Base-by-base conservation (phyloP, 1,140 invertebrate species). In the Drosophila sulfurigaster region DNA sequence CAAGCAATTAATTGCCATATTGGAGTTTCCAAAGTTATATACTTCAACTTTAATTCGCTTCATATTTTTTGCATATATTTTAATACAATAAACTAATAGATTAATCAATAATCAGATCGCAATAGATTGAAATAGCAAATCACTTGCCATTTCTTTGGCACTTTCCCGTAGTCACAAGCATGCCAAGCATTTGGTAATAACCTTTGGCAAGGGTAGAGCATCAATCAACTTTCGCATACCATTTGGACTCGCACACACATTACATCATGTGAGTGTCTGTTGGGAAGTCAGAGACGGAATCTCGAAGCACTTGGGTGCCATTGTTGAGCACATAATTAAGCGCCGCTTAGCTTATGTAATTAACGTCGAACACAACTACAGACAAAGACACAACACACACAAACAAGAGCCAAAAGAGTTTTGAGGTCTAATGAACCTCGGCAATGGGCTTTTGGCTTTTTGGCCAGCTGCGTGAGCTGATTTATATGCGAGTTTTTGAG, bases 311-410 rank as follows among this genome's bases (percentile, higher is more conserved):
- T 88, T 79, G 82, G 86, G 54, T 60, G 65, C 83, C 72, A 88
- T 87, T 88, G 83, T 89, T 89, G 86, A 85, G 86, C 81, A 81
- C 78, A 88, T 88, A 89, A 88, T 88, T 88, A 88, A 88, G 85
- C 85, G 76, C 68, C 70, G 81, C 78, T 88, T 89, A 89, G 85
- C 85, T 88, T 88, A 88, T 88, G 71, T 88, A 88, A 88, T 88
- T 88, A 88, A 89, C 71, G 81, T 82, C 76, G 76, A 46, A 63
- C 78, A 73, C 78, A 73, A 68, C 81, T 74, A 79, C 46, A 60
- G 30, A 41, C 30, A 25, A 38, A 20, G 35, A 58, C 13, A 25
- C 32, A 43, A 28, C 8, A 13, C 35, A 16, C 64, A 38, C 7
- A 63, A 66, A 38, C 35, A 38, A 81, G 62, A 63, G 70, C 38